Evolutionary conservation across 2,113 vertebrate species (phyloP).

Genomic region (Paracanthobrama guichenoti): DNA sequence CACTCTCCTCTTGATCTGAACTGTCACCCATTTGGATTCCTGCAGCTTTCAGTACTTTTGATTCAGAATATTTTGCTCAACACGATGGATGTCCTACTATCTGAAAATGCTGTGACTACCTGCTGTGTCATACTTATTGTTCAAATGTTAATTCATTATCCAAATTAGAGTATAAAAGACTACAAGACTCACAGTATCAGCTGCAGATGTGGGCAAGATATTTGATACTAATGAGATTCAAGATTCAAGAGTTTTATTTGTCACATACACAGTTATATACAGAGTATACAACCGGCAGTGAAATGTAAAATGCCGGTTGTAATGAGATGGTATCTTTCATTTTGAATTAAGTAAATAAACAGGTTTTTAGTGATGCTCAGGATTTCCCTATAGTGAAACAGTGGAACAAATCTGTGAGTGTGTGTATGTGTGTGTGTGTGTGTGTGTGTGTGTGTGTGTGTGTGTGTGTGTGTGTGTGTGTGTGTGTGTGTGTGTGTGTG

Average conservation of each 20-base stretch:
- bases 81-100: background rate
- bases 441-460: too few species aligned
- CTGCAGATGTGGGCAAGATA: background rate
- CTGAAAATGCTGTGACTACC: slow-evolving; percentile 14
- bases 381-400: background rate
- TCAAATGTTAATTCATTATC: slow-evolving; percentile 29
- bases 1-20: background rate
- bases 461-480: too few species aligned
- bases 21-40: background rate
- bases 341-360: background rate
- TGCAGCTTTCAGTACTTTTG: background rate
- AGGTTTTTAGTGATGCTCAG: background rate
- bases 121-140: slow-evolving; percentile 23
- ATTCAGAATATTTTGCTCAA: background rate
- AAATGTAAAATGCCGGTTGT: too few species aligned
- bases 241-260: too few species aligned
- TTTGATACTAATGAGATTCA: background rate
- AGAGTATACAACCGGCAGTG: too few species aligned
- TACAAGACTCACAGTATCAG: background rate
- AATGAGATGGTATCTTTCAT: background rate
- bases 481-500: background rate
- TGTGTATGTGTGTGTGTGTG: too few species aligned
- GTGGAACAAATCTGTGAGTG: too few species aligned
- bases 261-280: too few species aligned
- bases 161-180: slow-evolving; percentile 7